A percentile compares a stretch with the other conserved stretches of the same genome.
phyloP scores from a whole-genome alignment of 2,888 invertebrate genomes.

The Drosophila atroscutellata region DNA sequence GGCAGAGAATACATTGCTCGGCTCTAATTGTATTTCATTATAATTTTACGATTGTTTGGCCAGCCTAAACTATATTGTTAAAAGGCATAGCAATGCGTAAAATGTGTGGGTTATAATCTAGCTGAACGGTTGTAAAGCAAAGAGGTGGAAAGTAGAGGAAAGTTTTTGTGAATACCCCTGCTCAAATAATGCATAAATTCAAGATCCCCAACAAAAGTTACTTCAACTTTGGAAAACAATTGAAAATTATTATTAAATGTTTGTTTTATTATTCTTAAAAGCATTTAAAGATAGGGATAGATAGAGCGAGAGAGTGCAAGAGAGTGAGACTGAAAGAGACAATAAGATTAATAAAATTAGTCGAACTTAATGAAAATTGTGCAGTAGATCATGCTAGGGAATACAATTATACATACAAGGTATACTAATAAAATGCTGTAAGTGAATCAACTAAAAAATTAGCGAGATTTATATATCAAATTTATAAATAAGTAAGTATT shows the following conservation, averaged over 20 bases:
- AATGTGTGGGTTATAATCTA: neutral
- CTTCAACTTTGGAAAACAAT: neutral
- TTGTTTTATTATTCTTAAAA: neutral
- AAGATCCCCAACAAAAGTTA: neutral
- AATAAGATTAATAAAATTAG: neutral
- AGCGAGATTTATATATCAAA: neutral
- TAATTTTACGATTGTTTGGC: constrained; percentile 11
- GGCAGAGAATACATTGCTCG: neutral
- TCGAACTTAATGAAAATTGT: neutral
- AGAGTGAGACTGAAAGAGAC: neutral
- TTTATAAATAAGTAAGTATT: neutral
- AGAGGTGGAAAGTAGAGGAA: neutral
- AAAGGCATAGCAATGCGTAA: neutral
- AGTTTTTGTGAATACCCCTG: neutral
- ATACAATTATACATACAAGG: too few species aligned
- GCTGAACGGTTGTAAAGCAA: neutral
- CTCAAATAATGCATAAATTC: neutral
- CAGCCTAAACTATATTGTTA: neutral
- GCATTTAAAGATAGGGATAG: too few species aligned
- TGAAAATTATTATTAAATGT: neutral
- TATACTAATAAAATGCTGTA: neutral
- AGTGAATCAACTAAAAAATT: too few species aligned
- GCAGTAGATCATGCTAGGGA: neutral
- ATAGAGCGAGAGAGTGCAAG: too few species aligned
- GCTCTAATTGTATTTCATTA: constrained; percentile 27